Conservation (phyloP, 1,140 invertebrate species). For the Planococcus citri region DNA sequence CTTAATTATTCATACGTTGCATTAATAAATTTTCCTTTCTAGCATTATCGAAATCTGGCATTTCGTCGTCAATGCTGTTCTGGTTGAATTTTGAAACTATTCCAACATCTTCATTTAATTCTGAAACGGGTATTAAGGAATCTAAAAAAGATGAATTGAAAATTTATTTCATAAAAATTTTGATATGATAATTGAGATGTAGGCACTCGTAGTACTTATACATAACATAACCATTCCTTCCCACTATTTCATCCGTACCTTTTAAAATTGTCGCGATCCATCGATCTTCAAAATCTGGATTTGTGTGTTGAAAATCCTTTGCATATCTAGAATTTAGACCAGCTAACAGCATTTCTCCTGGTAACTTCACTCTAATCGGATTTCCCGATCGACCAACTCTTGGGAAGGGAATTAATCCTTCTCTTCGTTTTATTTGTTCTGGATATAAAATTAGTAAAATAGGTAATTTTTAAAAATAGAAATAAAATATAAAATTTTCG, state of each 20-base stretch:
- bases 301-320: neutral
- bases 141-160: too few relatives aligned
- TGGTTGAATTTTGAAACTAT: neutral
- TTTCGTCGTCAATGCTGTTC: neutral
- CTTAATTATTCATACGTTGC: too few relatives aligned
- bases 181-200: too few relatives aligned
- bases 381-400: constrained; percentile 20
- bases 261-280: neutral
- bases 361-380: neutral
- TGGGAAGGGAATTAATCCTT: constrained; percentile 23
- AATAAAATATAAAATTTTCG: too few relatives aligned
- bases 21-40: neutral
- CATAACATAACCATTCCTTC: too few relatives aligned
- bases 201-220: too few relatives aligned
- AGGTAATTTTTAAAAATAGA: too few relatives aligned
- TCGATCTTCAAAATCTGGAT: neutral
- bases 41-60: neutral
- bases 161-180: too few relatives aligned
- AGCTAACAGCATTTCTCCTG: neutral
- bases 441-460: neutral
- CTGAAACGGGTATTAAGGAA: neutral
- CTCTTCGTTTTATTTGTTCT: constrained; percentile 19
- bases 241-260: too few relatives aligned
- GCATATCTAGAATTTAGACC: neutral
- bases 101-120: neutral